Conservation (phyloP, 2,797 vertebrate genomes). For the Neoniphon sammara region DNA sequence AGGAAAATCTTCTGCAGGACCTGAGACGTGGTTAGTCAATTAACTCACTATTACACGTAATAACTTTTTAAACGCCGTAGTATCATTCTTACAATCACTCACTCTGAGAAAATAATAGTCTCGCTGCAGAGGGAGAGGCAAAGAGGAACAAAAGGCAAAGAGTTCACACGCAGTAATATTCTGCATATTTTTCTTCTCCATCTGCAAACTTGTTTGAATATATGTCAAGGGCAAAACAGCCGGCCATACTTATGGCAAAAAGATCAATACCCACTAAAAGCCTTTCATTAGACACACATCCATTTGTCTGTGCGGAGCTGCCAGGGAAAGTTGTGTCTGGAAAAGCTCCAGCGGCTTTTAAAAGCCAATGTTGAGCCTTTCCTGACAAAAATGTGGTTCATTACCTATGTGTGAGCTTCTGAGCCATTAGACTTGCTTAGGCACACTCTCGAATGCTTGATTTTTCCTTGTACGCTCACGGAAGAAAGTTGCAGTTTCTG, state of each 20-base stretch:
- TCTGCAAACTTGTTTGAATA: conserved; percentile 52
- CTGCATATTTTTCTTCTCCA: conserved; percentile 5
- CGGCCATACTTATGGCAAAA: conserved; percentile 44
- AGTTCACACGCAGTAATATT: background rate
- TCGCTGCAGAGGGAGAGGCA: background rate
- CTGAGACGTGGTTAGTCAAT: conserved; percentile 17
- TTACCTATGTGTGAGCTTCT: conserved; percentile 54
- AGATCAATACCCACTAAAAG: conserved; percentile 83
- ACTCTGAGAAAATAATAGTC: background rate
- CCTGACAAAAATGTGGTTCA: conserved; percentile 53
- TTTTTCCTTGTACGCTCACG: conserved; percentile 21
- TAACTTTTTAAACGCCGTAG: conserved; percentile 31
- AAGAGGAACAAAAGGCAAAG: background rate
- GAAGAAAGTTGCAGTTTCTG: conserved; percentile 30
- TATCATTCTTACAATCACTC: conserved; percentile 1
- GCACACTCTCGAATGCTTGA: conserved; percentile 18
- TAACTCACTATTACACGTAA: conserved; percentile 39
- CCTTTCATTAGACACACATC: conserved; percentile 73
- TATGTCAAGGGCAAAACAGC: conserved; percentile 65
- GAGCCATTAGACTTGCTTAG: conserved; percentile 49
- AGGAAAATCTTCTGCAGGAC: conserved; percentile 23
- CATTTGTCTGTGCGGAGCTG: conserved; percentile 72
- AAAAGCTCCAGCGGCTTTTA: conserved; percentile 72
- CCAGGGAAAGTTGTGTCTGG: conserved; percentile 72
- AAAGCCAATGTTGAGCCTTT: conserved; percentile 60